phyloP scores from a whole-genome alignment of 2,113 vertebrate genomes.

The Chamaetylas fuelleborni region DNA sequence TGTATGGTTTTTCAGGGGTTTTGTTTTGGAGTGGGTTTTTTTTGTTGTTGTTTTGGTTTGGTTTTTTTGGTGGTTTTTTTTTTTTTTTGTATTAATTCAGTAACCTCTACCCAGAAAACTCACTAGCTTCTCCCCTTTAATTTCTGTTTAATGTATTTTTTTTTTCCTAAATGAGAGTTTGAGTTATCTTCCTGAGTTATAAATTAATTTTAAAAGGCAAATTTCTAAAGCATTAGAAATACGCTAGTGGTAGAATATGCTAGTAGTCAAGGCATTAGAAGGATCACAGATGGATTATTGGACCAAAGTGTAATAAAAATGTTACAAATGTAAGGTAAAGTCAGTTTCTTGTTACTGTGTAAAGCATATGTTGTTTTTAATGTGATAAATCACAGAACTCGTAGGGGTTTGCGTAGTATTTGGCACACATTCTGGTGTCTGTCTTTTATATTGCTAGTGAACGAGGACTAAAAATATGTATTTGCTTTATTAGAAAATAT shows the following conservation, averaged over 20 bases:
- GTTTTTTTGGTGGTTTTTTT: too few relatives aligned
- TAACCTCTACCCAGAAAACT: background rate
- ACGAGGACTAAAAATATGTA: background rate
- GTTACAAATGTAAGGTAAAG: slow-evolving; percentile 16
- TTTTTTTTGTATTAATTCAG: background rate
- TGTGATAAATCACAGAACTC: slow-evolving; percentile 11
- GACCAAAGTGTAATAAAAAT: slow-evolving; percentile 23
- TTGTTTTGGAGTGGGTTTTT: background rate
- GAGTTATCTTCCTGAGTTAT: background rate
- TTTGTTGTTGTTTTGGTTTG: too few relatives aligned
- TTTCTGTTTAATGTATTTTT: background rate
- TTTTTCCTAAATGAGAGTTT: background rate
- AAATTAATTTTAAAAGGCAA: background rate
- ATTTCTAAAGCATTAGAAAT: background rate
- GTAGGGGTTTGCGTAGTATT: background rate
- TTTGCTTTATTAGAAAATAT: background rate
- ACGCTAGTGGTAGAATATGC: background rate
- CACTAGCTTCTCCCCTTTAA: background rate
- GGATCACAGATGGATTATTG: slow-evolving; percentile 15
- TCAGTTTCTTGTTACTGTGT: slow-evolving; percentile 10
- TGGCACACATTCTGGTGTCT: background rate
- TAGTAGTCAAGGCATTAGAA: background rate
- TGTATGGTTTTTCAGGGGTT: too few relatives aligned
- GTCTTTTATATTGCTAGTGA: background rate
- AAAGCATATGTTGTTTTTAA: slow-evolving; percentile 43